Percentiles rank a stretch among this genome's conserved stretches.
Evolutionary conservation across 2,113 vertebrate species (phyloP).

Genomic region (Dermatemys mawii): DNA sequence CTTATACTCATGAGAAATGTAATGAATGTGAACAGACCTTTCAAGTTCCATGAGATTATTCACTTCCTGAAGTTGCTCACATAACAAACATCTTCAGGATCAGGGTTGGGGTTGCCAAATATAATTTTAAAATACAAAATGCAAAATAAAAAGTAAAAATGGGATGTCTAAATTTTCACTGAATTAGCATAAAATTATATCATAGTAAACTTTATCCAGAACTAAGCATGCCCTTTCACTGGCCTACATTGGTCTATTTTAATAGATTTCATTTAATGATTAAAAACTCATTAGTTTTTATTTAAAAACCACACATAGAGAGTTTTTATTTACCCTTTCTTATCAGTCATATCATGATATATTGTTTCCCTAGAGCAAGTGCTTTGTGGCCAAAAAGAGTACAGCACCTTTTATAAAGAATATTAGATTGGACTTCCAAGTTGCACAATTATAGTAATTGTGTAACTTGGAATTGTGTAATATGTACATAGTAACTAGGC

Average conservation of each 20-base stretch:
- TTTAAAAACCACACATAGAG: not conserved
- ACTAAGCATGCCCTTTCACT: not conserved
- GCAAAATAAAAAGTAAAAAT: not conserved
- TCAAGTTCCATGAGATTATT: no score
- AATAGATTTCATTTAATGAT: not conserved
- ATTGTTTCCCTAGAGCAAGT: not conserved
- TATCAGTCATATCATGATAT: not conserved
- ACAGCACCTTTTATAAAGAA: not conserved
- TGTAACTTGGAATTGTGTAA: not conserved
- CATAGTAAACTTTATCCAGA: not conserved
- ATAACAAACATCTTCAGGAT: not conserved
- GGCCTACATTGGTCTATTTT: not conserved
- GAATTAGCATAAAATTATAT: not conserved
- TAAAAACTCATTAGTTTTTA: not conserved
- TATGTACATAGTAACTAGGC: not conserved
- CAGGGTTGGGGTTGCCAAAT: not conserved
- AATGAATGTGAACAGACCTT: no score
- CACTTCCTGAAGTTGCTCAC: no score
- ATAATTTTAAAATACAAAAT: not conserved
- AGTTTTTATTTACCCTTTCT: not conserved
- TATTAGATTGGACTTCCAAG: not conserved
- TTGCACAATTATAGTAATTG: not conserved
- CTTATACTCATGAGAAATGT: no score
- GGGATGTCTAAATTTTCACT: not conserved
- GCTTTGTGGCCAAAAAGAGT: not conserved